phyloP scores from a whole-genome alignment of 2,113 vertebrate genomes.

The Heterocephalus glaber region DNA sequence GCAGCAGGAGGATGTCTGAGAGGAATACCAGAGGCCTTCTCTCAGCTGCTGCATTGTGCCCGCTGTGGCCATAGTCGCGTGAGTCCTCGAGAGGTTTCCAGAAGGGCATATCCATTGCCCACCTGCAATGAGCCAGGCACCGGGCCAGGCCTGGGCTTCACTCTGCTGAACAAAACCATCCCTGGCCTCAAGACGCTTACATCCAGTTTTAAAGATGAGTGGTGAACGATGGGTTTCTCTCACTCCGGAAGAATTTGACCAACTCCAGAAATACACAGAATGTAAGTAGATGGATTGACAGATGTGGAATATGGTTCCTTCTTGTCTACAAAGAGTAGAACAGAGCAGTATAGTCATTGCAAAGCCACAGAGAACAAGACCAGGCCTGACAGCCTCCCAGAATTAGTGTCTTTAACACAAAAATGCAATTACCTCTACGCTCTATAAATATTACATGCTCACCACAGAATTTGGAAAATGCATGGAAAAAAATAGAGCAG shows the following conservation, averaged over 20 bases:
- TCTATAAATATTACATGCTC: background rate
- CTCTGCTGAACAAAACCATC: conserved; percentile 36
- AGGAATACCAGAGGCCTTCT: rapidly evolving
- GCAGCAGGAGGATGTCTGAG: background rate
- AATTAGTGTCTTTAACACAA: conserved; percentile 26
- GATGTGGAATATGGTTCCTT: background rate
- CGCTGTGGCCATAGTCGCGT: background rate
- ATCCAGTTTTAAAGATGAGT: conserved; percentile 85
- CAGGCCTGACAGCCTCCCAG: background rate
- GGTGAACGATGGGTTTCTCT: conserved; percentile 92
- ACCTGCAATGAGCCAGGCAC: conserved; percentile 52
- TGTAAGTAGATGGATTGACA: conserved; percentile 88
- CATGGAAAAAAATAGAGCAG: background rate
- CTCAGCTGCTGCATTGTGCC: background rate
- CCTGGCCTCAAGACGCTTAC: background rate
- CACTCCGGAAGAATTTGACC: conserved; percentile 92
- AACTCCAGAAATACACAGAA: conserved; percentile 95
- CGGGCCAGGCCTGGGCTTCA: background rate
- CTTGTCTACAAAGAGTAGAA: background rate
- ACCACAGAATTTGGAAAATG: conserved; percentile 25
- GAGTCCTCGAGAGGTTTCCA: background rate
- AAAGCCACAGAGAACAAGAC: background rate
- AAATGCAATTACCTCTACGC: background rate
- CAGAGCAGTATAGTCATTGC: background rate
- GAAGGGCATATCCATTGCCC: background rate